Conservation (phyloP, 2,888 invertebrate genomes). For the Perithous albicinctus region DNA sequence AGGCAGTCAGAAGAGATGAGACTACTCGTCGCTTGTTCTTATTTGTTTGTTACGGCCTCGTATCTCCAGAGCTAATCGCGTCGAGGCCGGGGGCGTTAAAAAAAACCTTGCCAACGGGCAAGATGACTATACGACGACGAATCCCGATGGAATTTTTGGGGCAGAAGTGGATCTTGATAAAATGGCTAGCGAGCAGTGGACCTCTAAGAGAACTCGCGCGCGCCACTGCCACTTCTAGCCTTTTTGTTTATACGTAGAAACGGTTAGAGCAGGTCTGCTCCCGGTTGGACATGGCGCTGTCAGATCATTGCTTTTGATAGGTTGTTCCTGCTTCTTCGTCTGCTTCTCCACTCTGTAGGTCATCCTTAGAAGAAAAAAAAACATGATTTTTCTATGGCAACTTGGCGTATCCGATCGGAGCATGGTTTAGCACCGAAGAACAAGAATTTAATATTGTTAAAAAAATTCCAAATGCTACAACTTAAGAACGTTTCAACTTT, state of each 20-base stretch:
- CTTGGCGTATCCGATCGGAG: not conserved
- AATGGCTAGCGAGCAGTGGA: constrained; percentile 50
- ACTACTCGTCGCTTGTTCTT: constrained; percentile 74
- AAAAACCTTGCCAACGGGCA: constrained; percentile 39
- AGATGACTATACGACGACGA: constrained; percentile 72
- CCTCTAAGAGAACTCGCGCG: constrained; percentile 28
- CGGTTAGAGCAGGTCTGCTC: constrained; percentile 70
- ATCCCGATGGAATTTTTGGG: constrained; percentile 80
- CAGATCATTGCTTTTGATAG: constrained; percentile 73
- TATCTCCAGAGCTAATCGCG: constrained; percentile 81
- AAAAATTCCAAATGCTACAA: too few species aligned
- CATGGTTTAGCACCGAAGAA: not conserved
- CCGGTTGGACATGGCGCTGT: constrained; percentile 67
- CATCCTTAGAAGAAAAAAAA: constrained; percentile 50
- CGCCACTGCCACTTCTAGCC: constrained; percentile 52
- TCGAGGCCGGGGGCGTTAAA: constrained; percentile 66
- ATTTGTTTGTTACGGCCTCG: constrained; percentile 80
- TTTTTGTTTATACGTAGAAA: constrained; percentile 67
- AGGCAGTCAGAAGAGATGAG: constrained; percentile 64
- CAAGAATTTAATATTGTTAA: too few species aligned
- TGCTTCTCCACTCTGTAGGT: constrained; percentile 5
- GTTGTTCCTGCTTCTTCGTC: constrained; percentile 30
- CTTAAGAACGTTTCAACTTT: too few species aligned
- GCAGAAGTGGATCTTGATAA: constrained; percentile 80
- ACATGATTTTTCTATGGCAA: constrained; percentile 24